Base-by-base conservation (phyloP, 1,140 invertebrate genomes). In the Drosophila hydei region DNA sequence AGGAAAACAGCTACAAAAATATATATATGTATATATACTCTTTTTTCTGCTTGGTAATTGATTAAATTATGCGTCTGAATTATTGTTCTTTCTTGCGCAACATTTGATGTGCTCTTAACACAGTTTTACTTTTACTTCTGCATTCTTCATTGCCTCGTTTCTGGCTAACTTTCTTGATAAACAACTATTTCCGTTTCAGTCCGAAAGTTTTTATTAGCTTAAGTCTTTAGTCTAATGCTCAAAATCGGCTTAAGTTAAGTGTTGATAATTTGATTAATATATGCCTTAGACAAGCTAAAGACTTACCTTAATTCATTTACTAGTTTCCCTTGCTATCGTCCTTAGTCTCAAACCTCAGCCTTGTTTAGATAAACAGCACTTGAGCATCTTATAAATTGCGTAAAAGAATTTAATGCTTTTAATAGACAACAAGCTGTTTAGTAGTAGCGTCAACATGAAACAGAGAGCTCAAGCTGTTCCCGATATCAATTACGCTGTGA, bases 31-130 rank as follows among this genome's bases (percentile, higher is more conserved):
- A n/a, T 40, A 3, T 40, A 42, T 42, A 42, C 16, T 14, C 9
- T 2, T 19, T 45, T 61, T 61, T 61, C 52, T 68, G 48, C 48
- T 27, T 25, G 48, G 38, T 69, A 69, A 69, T 69, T 69, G 65
- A 69, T 69, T 45, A 69, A 69, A 69, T 69, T 69, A 69, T 69
- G 33, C 30, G 56, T 51, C 43, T 43, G 36, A 30, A 61, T 67
- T 59, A 23, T 47, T n/a, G 21, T 19, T 36, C 16, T 16, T 27
- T 16, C 47, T 16, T 27, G 11, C 8, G 19, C 12, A 8, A 16
- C 4, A 25, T 47, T 23, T 47, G 12, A 47, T 47, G 7, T 47
- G n/a, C 45, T 47, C 45, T n/a, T 23, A 47, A 47, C 45, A 25
- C 45, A 23, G 4, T 47, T 47, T 23, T 8, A 14, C 12, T 12